These are phyloP conservation scores for Macrosoma leucophasiata DNA, from an alignment of 2,888 invertebrate genomes.

Conservation along the genomic window DNA sequence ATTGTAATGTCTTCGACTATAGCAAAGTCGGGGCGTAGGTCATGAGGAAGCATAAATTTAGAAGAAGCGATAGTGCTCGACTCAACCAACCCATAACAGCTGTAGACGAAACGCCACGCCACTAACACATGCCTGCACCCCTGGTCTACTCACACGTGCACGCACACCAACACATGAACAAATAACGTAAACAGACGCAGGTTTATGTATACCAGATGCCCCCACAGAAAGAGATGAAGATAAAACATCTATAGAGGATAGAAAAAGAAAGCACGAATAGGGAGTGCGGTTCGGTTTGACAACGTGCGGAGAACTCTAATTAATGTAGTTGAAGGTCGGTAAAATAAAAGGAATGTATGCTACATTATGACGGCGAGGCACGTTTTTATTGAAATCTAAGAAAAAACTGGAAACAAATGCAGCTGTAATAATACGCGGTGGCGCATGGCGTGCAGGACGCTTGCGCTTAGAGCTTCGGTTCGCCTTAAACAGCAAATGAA, in stretches of 20 bases:
- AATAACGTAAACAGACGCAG: slow-evolving; percentile 65
- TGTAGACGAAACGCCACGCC: slow-evolving; percentile 60
- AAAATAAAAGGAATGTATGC: slow-evolving; percentile 51
- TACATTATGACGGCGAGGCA: slow-evolving; percentile 31
- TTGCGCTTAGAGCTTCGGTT: slow-evolving; percentile 24
- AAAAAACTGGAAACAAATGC: slow-evolving; percentile 27
- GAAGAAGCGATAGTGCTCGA: slow-evolving; percentile 55
- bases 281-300: slow-evolving; percentile 56
- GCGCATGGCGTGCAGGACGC: no score
- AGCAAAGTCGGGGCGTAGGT: slow-evolving; percentile 51
- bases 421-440: slow-evolving; percentile 33
- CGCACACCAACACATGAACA: slow-evolving; percentile 38
- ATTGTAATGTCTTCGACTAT: slow-evolving; percentile 40
- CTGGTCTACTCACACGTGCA: slow-evolving; percentile 40
- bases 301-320: slow-evolving; percentile 65
- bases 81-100: slow-evolving; percentile 68
- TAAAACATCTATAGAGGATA: slow-evolving; percentile 41
- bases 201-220: slow-evolving; percentile 74
- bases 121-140: slow-evolving; percentile 63
- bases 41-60: slow-evolving; percentile 74
- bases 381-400: slow-evolving; percentile 27
- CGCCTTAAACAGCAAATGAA: slow-evolving; percentile 45
- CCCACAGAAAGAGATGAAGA: slow-evolving; percentile 61
- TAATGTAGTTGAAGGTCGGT: slow-evolving; percentile 67
- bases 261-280: slow-evolving; percentile 47